Percentiles rank a stretch among this genome's conserved stretches.
Evolutionary conservation across 2,113 vertebrate genomes (phyloP).

Genomic region (Salvelinus namaycush): DNA sequence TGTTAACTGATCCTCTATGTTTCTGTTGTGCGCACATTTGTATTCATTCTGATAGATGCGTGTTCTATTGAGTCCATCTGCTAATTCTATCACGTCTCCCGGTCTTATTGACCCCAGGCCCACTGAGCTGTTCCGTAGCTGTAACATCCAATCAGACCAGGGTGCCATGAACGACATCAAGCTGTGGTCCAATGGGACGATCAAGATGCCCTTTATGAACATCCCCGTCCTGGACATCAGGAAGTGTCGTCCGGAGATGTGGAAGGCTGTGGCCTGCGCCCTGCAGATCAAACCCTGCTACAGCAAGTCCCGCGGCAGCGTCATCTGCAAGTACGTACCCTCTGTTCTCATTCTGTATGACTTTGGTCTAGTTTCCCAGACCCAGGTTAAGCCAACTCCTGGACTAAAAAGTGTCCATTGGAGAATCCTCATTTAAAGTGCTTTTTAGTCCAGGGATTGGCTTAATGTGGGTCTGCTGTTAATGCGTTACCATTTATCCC

Average conservation of each 20-base stretch:
- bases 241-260: slow-evolving; percentile 93
- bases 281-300: slow-evolving; percentile 98
- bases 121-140: slow-evolving; percentile 96
- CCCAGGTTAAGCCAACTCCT: too few relatives aligned
- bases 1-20: background rate
- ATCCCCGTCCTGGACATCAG: slow-evolving; percentile 96
- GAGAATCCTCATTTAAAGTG: too few relatives aligned
- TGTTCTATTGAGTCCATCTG: background rate
- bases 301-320: slow-evolving; percentile 91
- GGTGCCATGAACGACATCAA: slow-evolving; percentile 98
- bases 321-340: slow-evolving; percentile 93
- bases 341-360: too few relatives aligned
- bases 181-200: slow-evolving; percentile 96
- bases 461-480: too few relatives aligned
- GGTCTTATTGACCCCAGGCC: slow-evolving; percentile 75
- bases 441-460: too few relatives aligned
- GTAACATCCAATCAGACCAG: slow-evolving; percentile 95
- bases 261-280: slow-evolving; percentile 95
- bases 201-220: slow-evolving; percentile 98
- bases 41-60: background rate
- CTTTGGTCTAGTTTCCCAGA: too few relatives aligned
- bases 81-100: background rate
- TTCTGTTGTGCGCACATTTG: background rate
- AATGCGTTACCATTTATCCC: too few relatives aligned
- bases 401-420: too few relatives aligned